Evolutionary conservation across 2,888 invertebrate genomes (phyloP), one percentile per base, ranked within the genome.

Genomic region (Coelinius sp.): DNA sequence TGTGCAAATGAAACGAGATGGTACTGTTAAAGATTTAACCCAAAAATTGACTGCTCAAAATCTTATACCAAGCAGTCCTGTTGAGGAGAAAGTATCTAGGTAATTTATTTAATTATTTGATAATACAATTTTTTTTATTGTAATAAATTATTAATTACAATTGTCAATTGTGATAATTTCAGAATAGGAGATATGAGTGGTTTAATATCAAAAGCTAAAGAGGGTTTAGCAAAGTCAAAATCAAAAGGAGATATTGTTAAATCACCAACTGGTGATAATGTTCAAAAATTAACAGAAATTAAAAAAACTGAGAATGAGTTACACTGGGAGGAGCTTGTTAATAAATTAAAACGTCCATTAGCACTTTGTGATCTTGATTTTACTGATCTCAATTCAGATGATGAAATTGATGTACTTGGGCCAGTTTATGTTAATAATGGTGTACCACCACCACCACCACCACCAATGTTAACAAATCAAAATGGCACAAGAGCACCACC

Each of bases 321-420:
- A 1, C 96, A 97, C 83, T 99, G 99, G 98, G 98, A 98, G 84
- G 95, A 96, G 83, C 88, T 98, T 75, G 93, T 94, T 65, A 92
- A 93, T 44, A 93, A 93, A 76, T 90, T 95, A 79, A 91, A 92
- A 74, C 90, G 95, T 76, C 93, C 94, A 75, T 89, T 96, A 85
- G 93, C 95, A 77, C 91, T 97, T 62, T 97, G 98, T 86, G 98
- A 99, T 88, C 91, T 99, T 83, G 99, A 99, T 88, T 99, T 99
- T 88, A 97, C 97, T 10, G 98, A 99, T 88, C 90, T 99, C 68
- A 92, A 92, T 65, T 92, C 93, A 38, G 96, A 95, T 69, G 97
- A 98, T 78, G 98, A 98, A 85, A 92, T 93, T 70, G 95, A 96
- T 83, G 90, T 93, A 72, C 86, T 93, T 56, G 92, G 92, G 1